Base-by-base conservation (phyloP, 2,113 vertebrate species). In the Phoenicopterus ruber region DNA sequence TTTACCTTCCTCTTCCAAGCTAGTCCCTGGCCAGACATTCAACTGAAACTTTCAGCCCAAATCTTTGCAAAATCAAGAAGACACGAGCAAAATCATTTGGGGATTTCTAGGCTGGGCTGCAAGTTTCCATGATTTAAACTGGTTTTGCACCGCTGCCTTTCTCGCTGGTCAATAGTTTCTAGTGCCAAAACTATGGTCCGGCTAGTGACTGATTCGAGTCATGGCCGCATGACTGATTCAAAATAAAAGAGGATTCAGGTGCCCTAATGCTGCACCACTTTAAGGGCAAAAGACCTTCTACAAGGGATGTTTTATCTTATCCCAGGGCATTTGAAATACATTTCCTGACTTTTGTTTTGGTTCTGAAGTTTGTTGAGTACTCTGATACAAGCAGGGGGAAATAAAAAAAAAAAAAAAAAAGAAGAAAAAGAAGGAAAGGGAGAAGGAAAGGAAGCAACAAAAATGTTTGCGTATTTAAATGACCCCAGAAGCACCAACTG, bases 191-290 rank as follows among this genome's bases (percentile, higher is more conserved):
- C 49, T 38, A 50, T 21, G 65, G 82, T 55, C 83, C 18, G 0
- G 88, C 61, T 29, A 76, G 76, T n/a, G 76, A 92, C 44, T 63
- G 82, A 86, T 81, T 63, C 0, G 0, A 94, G 90, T 40, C 90
- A 18, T 6, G 38, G 94, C 28, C 34, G 38, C 95, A 88, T 67
- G 82, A 88, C 72, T 86, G 88, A 82, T 81, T 94, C 88, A 91
- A 96, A 96, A 96, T 73, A 96, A 95, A 90, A 90, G 92, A 86
- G 55, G 76, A 93, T 93, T 95, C 92, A 90, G 86, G 94, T 96
- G 88, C 61, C 71, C 72, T 78, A 94, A 96, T 18, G 67, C 82
- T 90, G 81, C 63, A 88, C 42, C 66, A 73, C 71, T 94, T 55
- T 78, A 71, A 94, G 89, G 86, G 86, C 82, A 91, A 85, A 88